A percentile compares a stretch with the other conserved stretches of the same genome.
Conservation (phyloP, 2,113 vertebrate genomes). For the Leptosomus discolor region DNA sequence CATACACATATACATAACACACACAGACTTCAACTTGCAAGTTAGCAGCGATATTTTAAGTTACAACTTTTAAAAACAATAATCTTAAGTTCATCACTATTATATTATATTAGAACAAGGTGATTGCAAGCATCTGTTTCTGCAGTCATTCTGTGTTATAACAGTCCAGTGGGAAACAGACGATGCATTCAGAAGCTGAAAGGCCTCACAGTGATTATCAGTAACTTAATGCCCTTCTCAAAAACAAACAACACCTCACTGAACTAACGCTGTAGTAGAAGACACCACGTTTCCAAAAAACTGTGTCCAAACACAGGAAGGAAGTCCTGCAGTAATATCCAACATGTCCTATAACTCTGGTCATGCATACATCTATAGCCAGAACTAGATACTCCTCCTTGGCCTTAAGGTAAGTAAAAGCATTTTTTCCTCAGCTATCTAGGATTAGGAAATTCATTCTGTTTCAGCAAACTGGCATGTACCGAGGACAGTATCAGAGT, state of each 20-base stretch:
- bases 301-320: neutral
- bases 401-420: neutral
- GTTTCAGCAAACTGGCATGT: neutral
- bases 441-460: neutral
- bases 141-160: neutral
- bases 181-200: neutral
- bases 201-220: neutral
- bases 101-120: neutral
- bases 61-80: neutral
- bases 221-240: neutral
- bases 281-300: neutral
- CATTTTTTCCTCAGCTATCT: neutral
- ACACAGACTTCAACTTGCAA: neutral
- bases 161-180: neutral
- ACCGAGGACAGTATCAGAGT: neutral
- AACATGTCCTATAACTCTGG: neutral
- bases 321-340: neutral
- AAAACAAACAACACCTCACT: neutral
- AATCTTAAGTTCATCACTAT: neutral
- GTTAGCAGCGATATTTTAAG: neutral
- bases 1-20: neutral
- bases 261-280: neutral
- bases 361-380: rapidly evolving
- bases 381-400: neutral
- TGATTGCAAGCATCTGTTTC: neutral